These are phyloP conservation scores for Eristalis tenax DNA, from an alignment of 2,888 invertebrate species.

Conservation along the genomic window DNA sequence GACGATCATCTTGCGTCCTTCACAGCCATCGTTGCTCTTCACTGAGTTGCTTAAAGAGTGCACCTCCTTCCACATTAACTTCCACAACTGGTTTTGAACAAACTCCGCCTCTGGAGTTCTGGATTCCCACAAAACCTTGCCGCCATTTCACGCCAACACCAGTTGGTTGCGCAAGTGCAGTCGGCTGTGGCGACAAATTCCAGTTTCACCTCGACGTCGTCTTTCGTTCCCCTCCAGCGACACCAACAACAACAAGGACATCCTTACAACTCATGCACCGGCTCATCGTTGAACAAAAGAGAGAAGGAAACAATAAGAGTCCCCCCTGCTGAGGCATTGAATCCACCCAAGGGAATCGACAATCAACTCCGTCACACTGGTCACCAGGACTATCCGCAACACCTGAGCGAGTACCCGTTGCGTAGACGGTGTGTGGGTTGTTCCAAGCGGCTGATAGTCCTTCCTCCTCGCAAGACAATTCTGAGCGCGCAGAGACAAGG, in stretches of 20 bases:
- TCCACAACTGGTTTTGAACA: background rate
- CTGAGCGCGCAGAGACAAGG: background rate
- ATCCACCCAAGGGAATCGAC: conserved; percentile 58
- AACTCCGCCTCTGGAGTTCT: conserved; percentile 55
- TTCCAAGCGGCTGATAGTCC: conserved; percentile 47
- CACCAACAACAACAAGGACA: conserved; percentile 40
- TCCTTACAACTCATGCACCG: conserved; percentile 66
- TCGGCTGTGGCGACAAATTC: conserved; percentile 65
- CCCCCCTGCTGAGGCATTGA: conserved; percentile 68
- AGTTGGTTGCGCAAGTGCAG: conserved; percentile 47
- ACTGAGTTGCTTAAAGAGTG: too few species aligned
- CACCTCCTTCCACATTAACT: too few species aligned
- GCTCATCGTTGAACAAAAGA: conserved; percentile 14
- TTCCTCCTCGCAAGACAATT: conserved; percentile 14
- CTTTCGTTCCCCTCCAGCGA: conserved; percentile 22
- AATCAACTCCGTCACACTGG: background rate
- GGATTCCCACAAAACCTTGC: conserved; percentile 2
- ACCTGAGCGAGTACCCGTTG: conserved; percentile 58
- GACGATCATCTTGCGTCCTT: too few species aligned
- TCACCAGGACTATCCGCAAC: conserved; percentile 44
- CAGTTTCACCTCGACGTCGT: conserved; percentile 22
- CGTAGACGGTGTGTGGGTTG: conserved; percentile 58
- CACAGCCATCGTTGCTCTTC: too few species aligned
- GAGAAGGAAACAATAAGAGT: conserved; percentile 16
- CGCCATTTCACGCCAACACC: conserved; percentile 44